These are phyloP conservation scores for Oophaga sylvatica DNA, from an alignment of 2,797 vertebrate genomes.

Conservation along the genomic window DNA sequence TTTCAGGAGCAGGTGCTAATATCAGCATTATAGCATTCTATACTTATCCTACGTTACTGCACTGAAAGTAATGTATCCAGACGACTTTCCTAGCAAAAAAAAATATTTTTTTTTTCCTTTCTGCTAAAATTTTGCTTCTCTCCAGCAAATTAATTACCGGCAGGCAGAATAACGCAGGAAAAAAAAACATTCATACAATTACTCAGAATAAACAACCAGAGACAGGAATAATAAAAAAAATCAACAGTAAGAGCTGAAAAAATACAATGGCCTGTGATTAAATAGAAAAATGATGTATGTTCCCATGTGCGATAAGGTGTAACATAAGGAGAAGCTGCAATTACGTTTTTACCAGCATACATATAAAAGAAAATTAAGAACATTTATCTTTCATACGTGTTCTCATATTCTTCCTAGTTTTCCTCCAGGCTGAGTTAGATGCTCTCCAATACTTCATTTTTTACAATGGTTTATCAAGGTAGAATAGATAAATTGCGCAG, in stretches of 20 bases:
- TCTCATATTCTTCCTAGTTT: slow-evolving; percentile 7
- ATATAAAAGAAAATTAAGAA: slow-evolving; percentile 55
- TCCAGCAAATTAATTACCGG: slow-evolving; percentile 3
- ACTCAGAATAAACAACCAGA: not conserved
- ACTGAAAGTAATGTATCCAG: not conserved
- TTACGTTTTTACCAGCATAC: slow-evolving; percentile 37
- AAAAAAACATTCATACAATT: slow-evolving; percentile 12
- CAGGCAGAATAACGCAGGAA: not conserved
- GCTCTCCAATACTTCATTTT: slow-evolving; percentile 15
- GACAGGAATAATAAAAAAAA: slow-evolving; percentile 1
- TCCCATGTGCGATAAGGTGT: slow-evolving; percentile 26
- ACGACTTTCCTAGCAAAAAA: not conserved
- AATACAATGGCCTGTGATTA: slow-evolving; percentile 14
- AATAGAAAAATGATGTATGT: slow-evolving; percentile 25
- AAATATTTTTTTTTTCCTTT: not conserved
- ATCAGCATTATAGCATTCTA: not conserved
- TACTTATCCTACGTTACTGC: not conserved
- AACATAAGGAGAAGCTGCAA: slow-evolving; percentile 19
- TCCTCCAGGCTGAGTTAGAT: slow-evolving; percentile 37
- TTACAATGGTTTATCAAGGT: slow-evolving; percentile 35
- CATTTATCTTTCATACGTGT: slow-evolving; percentile 55
- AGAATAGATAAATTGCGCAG: slow-evolving; percentile 1
- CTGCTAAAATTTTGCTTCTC: not conserved
- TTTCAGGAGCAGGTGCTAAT: not conserved
- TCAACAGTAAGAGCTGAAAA: not conserved